These are phyloP conservation scores for Galago senegalensis DNA, from an alignment of 2,797 vertebrate species.

Conservation along the genomic window DNA sequence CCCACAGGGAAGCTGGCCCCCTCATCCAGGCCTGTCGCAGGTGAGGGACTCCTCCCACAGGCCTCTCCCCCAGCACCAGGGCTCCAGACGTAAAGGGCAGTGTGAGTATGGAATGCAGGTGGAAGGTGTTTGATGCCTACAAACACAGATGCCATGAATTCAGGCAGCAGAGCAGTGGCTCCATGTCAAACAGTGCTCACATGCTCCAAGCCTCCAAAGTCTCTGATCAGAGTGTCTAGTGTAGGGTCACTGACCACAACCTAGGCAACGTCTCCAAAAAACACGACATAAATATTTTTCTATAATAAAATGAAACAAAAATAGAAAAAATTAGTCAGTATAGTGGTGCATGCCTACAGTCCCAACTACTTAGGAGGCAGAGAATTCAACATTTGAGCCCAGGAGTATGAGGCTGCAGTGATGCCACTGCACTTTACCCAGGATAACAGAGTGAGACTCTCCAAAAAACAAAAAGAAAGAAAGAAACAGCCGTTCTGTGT, in stretches of 20 bases:
- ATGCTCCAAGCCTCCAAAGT: background rate
- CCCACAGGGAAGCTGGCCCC: background rate
- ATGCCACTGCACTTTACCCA: too few species aligned
- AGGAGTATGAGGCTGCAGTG: too few species aligned
- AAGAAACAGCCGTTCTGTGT: background rate
- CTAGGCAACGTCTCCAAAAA: background rate
- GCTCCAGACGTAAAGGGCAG: background rate
- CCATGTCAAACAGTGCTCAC: background rate
- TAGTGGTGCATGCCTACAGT: too few species aligned
- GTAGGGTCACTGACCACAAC: rapidly evolving
- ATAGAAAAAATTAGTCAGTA: too few species aligned
- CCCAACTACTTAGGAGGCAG: too few species aligned
- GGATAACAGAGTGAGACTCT: too few species aligned
- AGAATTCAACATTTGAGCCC: too few species aligned
- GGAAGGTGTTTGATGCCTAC: background rate
- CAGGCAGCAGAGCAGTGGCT: background rate
- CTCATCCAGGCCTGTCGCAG: background rate
- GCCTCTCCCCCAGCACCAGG: background rate
- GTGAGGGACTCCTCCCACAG: background rate
- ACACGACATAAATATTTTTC: too few species aligned
- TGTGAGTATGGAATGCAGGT: background rate
- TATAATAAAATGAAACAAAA: too few species aligned
- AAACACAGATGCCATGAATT: background rate
- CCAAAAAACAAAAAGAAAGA: too few species aligned
- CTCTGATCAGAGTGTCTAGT: background rate